These are phyloP conservation scores for Columba guinea DNA, from an alignment of 2,797 vertebrate species.

Conservation along the genomic window DNA sequence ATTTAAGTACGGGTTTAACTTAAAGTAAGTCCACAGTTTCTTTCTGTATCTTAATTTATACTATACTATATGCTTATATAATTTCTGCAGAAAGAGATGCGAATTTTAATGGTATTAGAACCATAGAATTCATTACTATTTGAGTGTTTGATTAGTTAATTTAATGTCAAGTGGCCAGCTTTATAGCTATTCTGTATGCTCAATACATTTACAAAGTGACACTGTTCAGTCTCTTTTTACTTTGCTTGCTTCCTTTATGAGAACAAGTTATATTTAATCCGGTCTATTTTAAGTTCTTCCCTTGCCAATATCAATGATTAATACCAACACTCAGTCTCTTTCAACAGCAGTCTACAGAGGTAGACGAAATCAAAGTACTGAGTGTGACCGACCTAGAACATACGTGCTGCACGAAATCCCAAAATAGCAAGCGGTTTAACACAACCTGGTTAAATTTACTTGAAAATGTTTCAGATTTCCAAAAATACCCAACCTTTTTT, in stretches of 20 bases:
- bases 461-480: neutral
- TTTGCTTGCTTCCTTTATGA: neutral
- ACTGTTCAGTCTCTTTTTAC: neutral
- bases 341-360: neutral
- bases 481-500: neutral
- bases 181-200: neutral
- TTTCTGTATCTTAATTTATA: neutral
- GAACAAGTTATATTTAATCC: neutral
- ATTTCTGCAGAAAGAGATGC: neutral
- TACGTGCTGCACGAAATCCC: neutral
- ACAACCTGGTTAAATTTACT: neutral
- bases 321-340: neutral
- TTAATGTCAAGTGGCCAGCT: neutral
- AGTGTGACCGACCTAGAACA: neutral
- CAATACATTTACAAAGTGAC: neutral
- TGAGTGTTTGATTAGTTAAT: neutral
- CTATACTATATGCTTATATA: neutral
- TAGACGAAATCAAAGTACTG: neutral
- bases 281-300: neutral
- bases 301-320: neutral
- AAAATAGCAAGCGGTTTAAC: neutral
- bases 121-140: neutral
- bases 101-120: neutral
- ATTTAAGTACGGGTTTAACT: neutral
- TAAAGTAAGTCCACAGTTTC: neutral